Percentiles rank a stretch among this genome's conserved stretches.
phyloP scores from a whole-genome alignment of 1,140 invertebrate species.

The Vanessa tameamea region DNA sequence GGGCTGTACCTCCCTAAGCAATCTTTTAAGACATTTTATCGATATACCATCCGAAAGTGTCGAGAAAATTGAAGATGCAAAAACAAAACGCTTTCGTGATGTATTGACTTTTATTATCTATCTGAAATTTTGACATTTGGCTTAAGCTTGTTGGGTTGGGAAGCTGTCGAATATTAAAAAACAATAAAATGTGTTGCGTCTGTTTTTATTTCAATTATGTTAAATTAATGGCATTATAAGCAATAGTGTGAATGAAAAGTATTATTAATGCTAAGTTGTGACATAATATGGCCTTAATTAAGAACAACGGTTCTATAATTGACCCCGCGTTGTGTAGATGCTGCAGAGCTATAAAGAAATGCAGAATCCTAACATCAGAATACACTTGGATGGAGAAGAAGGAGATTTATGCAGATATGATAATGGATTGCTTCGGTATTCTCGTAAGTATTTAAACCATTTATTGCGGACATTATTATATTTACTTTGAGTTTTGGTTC shows the following conservation, averaged over 20 bases:
- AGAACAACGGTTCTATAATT: slow-evolving; percentile 66
- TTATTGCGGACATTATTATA: neutral
- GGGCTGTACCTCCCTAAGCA: neutral
- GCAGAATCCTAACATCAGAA: slow-evolving; percentile 64
- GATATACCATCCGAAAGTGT: neutral
- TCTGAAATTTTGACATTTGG: slow-evolving; percentile 15
- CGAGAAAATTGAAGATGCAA: neutral
- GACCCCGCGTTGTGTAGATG: slow-evolving; percentile 70
- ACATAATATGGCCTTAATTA: slow-evolving; percentile 52
- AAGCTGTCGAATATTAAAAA: slow-evolving; percentile 18
- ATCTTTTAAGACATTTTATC: neutral
- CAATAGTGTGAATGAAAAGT: slow-evolving; percentile 26
- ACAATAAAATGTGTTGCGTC: slow-evolving; percentile 16
- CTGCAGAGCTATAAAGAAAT: slow-evolving; percentile 72
- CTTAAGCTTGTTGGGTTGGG: slow-evolving; percentile 15
- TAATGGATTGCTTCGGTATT: slow-evolving; percentile 73
- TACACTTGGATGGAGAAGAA: slow-evolving; percentile 74
- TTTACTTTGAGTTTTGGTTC: neutral
- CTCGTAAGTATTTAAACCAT: slow-evolving; percentile 51
- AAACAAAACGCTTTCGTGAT: neutral
- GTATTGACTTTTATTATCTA: slow-evolving; percentile 9
- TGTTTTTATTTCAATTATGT: neutral
- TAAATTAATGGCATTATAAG: slow-evolving; percentile 21
- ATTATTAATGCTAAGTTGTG: slow-evolving; percentile 10
- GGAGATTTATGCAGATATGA: slow-evolving; percentile 72